Evolutionary conservation across 2,113 vertebrate species (phyloP), one percentile per base, ranked within the genome.

Genomic region (Furnarius figulus): DNA sequence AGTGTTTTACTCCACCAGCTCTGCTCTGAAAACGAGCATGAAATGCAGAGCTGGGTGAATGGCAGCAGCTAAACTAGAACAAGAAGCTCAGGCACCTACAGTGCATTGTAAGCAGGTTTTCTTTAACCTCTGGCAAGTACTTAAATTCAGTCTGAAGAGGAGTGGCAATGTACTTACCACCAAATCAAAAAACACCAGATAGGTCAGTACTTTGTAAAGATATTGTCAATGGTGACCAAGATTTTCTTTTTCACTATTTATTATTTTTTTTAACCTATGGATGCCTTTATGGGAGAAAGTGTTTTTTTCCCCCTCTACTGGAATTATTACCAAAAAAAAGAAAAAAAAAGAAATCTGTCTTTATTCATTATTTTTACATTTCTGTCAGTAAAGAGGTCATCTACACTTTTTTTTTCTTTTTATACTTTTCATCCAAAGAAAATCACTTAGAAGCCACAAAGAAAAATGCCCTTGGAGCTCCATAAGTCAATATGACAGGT

Each of bases 401-500:
- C 44, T 28, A 31, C 37, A 78, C 81, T 81, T 93, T 75, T 61
- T 56, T 23, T 66, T 94, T 77, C 40, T 42, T 42, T 42, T 42
- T 72, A 9, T 46, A 66, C 75, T 76, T 85, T 80, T 79, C 44
- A 77, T 50, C 49, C 33, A 10, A 50, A 59, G n/a, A 76, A 91
- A 96, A 96, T 84, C 79, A 90, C 73, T 92, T 84, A 42, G 21
- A 56, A 89, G 61, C 81, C 49, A 67, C 1, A 42, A 42, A 15
- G 76, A 83, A 49, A 67, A 89, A 89, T 93, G 92, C 95, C 94
- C 94, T 97, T 93, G 35, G 35, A 89, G 72, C 71, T 89, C 87
- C 91, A 96, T 97, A 96, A 97, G 95, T 97, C 96, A 96, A 76
- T 72, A 37, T 95, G 96, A 95, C 91, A 88, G 93, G 94, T 89